Percentiles rank a stretch among this genome's conserved stretches.
Conservation (phyloP, 2,888 invertebrate species). For the Tenodera sinensis region DNA sequence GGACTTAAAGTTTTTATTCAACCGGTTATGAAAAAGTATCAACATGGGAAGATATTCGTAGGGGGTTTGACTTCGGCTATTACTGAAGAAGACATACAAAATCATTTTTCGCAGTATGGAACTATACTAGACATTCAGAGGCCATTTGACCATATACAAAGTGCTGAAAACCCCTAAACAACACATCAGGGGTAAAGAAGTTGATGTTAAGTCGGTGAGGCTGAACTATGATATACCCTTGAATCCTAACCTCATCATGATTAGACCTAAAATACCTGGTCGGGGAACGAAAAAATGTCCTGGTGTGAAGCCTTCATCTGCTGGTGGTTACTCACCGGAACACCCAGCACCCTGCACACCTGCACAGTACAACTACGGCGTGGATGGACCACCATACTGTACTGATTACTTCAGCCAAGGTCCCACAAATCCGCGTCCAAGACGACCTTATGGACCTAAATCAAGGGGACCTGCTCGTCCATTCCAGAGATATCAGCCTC, state of each 20-base stretch:
- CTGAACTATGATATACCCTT: too few relatives aligned
- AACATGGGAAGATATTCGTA: conserved; percentile 61
- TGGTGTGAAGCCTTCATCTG: too few relatives aligned
- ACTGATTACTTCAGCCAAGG: conserved; percentile 33
- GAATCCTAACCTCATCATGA: conserved; percentile 31
- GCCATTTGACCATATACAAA: conserved; percentile 62
- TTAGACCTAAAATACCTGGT: conserved; percentile 35
- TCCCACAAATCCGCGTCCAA: conserved; percentile 40
- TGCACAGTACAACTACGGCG: conserved; percentile 45
- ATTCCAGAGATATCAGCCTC: conserved; percentile 47
- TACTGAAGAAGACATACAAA: conserved; percentile 57
- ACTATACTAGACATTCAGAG: conserved; percentile 59
- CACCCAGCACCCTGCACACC: conserved; percentile 40
- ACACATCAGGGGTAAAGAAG: conserved; percentile 57
- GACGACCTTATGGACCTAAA: conserved; percentile 38
- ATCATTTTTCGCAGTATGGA: conserved; percentile 58
- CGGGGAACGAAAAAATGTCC: conserved; percentile 34
- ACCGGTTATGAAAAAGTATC: too few relatives aligned
- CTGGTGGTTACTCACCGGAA: too few relatives aligned
- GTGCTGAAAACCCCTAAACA: conserved; percentile 55
- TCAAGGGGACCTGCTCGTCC: conserved; percentile 45
- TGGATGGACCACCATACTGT: conserved; percentile 36
- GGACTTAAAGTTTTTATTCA: conserved; percentile 61
- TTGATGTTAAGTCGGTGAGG: conserved; percentile 53
- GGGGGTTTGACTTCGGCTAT: conserved; percentile 61